Percentiles rank a stretch among this genome's conserved stretches.
These are phyloP conservation scores for Oryzias woworae DNA, from an alignment of 2,113 vertebrate species.

Conservation along the genomic window DNA sequence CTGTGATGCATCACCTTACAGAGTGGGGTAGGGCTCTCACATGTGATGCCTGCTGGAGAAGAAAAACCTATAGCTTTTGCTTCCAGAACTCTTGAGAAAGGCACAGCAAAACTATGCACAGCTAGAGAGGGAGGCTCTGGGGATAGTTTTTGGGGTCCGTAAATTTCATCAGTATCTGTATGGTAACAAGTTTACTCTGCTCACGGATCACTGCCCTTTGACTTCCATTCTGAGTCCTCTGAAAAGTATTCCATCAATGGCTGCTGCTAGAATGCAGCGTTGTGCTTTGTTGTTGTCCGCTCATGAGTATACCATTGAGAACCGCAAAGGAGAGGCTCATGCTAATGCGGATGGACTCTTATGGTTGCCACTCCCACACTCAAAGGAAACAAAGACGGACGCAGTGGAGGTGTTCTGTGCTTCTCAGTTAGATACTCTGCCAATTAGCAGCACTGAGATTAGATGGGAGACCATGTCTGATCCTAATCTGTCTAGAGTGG, in stretches of 20 bases:
- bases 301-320: no score
- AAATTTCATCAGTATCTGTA: conserved; percentile 8
- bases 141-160: background rate
- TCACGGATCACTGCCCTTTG: background rate
- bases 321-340: no score
- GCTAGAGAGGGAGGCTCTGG: background rate
- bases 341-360: rapidly evolving
- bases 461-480: background rate
- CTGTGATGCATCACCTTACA: no score
- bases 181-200: background rate
- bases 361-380: background rate
- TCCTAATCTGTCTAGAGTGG: background rate
- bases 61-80: conserved; percentile 1
- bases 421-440: background rate
- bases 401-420: background rate
- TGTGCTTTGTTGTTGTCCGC: no score
- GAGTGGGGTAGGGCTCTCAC: no score
- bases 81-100: background rate
- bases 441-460: background rate
- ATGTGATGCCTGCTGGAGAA: background rate
- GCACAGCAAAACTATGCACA: background rate
- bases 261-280: no score
- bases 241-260: no score
- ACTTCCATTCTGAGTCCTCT: no score
- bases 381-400: background rate